Evolutionary conservation across 37 sponge, comb jelly and placozoan species (phyloP), one percentile per base, ranked within the genome.

Genomic region (Oopsacas minuta): DNA sequence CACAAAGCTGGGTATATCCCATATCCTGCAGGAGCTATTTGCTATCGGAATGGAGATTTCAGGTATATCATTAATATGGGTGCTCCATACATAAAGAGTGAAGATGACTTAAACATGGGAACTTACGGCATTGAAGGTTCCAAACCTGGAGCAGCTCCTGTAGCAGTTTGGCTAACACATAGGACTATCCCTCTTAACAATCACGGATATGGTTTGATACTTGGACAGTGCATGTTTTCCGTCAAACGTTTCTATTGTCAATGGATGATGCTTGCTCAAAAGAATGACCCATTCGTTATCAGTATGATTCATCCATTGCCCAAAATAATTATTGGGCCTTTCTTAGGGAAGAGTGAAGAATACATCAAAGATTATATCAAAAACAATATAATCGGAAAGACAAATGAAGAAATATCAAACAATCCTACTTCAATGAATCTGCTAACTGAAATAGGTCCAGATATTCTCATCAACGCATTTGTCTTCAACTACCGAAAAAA

Each of bases 1-100:
- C 85, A 85, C 85, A 85, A 85, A 53, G 35, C 85, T 10, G 85
- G 85, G 0, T 85, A 53, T 36, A 52, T 52, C 52, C 85, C 85
- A 1, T 85, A 85, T 37, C 85, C 85, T 32, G 85, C 61, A 5
- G 85, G 85, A 23, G 69, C 69, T 8, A 53, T 85, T 25, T 85
- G 85, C 85, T 85, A 85, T 36, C 39, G 85, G 0, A 46, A 46
- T 46, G 51, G 51, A 46, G 51, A 46, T 17, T 46, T 46, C 51
- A 12, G 51, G 17, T 46, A 46, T 17, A 12, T 22, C 17, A 46
- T 46, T 46, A 46, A 46, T 17, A 46, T 46, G 51, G 51, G 51
- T 12, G 51, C 51, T 46, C 51, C 51, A 12, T 46, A 46, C 51
- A 22, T 46, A 17, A 46, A 85, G 39, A 53, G 85, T 20, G 85